Conservation (phyloP, 2,113 vertebrate species). For the Nycticryphes semicollaris region DNA sequence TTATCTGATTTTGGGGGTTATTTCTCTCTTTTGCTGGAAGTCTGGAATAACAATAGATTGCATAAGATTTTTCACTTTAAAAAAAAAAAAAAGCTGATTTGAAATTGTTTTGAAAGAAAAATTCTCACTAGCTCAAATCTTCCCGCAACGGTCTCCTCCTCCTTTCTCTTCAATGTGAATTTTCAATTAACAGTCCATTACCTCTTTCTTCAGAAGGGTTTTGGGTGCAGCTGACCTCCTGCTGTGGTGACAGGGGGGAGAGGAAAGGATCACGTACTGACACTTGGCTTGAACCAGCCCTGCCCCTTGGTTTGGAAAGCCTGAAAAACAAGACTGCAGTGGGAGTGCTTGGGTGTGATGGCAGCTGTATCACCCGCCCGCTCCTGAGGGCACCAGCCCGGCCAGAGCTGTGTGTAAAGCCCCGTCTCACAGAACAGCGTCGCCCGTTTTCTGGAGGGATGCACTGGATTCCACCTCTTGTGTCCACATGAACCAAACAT, state of each 20-base stretch:
- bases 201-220: not conserved
- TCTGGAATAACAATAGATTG: not conserved
- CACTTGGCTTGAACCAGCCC: not conserved
- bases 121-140: not conserved
- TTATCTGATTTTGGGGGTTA: not conserved
- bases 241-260: rapidly evolving
- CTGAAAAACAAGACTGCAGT: not conserved
- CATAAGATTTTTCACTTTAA: not conserved
- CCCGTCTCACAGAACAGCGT: not conserved
- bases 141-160: not conserved
- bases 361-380: not conserved
- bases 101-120: not conserved
- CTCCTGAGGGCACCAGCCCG: not conserved
- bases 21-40: not conserved
- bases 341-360: not conserved
- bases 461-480: not conserved
- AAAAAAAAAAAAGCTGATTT: not conserved
- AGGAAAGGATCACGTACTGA: not conserved
- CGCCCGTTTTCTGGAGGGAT: not conserved
- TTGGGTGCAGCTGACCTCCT: not conserved
- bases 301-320: not conserved
- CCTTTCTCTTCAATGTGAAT: not conserved
- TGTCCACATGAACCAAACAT: not conserved
- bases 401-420: not conserved
- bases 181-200: not conserved